Evolutionary conservation across 2,888 invertebrate species (phyloP).

Genomic region (Cataglyphis albicans): DNA sequence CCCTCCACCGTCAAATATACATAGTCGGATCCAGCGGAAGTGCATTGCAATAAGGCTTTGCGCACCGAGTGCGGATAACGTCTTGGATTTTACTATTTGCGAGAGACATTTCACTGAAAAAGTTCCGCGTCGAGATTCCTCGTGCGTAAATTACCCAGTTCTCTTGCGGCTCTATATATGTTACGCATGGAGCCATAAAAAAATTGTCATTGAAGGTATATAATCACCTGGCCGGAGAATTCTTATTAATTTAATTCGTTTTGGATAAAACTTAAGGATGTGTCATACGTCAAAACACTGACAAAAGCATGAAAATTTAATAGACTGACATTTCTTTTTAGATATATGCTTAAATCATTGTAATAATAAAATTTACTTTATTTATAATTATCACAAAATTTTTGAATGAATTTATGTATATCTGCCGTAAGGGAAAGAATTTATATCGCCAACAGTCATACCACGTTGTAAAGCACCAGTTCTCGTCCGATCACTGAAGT

Average conservation of each 20-base stretch:
- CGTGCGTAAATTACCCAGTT: neutral
- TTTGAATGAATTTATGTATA: no score
- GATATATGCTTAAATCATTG: no score
- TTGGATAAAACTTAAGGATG: neutral
- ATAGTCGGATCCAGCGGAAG: constrained; percentile 45
- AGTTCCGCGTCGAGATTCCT: constrained; percentile 28
- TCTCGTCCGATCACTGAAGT: no score
- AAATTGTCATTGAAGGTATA: constrained; percentile 14
- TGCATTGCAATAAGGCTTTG: constrained; percentile 56
- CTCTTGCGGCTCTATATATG: neutral
- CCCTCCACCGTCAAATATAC: constrained; percentile 33
- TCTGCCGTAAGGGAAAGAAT: no score
- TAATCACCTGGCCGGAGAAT: neutral
- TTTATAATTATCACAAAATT: no score
- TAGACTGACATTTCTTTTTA: no score
- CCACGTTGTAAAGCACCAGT: no score
- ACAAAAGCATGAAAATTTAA: no score
- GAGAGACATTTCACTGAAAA: constrained; percentile 49
- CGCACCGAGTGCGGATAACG: constrained; percentile 56
- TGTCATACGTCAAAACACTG: no score
- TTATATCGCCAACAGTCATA: no score
- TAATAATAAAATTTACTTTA: no score
- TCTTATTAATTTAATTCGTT: constrained; percentile 28
- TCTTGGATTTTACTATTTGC: constrained; percentile 32
- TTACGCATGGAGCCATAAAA: constrained; percentile 26